These are phyloP conservation scores for Oceanites oceanicus DNA, from an alignment of 2,113 vertebrate genomes.

Conservation along the genomic window DNA sequence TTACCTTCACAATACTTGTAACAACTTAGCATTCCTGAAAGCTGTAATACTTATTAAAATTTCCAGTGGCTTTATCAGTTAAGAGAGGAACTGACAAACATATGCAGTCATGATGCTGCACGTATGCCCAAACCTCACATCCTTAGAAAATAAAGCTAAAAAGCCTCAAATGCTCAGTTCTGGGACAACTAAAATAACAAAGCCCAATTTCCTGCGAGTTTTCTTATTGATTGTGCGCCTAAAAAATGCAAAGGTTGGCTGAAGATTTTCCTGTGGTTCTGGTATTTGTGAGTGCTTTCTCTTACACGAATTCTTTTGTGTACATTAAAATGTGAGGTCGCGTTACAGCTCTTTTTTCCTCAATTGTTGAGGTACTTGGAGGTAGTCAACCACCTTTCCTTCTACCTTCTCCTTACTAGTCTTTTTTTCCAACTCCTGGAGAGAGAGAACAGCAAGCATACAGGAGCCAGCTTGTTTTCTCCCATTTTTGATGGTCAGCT, in stretches of 20 bases:
- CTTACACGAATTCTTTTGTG: background rate
- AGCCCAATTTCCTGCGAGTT: background rate
- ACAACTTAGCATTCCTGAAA: background rate
- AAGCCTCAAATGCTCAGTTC: background rate
- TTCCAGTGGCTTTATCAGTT: background rate
- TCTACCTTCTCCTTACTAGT: background rate
- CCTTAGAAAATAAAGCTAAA: background rate
- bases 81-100: background rate
- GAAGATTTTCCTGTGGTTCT: background rate
- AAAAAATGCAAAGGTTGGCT: background rate
- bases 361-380: background rate
- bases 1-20: background rate
- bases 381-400: background rate
- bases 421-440: background rate
- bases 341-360: background rate
- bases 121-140: background rate
- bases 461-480: background rate
- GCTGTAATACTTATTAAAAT: background rate
- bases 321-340: background rate
- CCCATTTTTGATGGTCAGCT: background rate
- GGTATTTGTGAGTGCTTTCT: background rate
- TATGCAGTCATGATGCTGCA: background rate
- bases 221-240: background rate
- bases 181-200: background rate
- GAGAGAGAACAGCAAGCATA: background rate